Percentiles rank a stretch among this genome's conserved stretches.
Conservation (phyloP, 2,797 vertebrate genomes). For the Eupleurogrammus muticus region DNA sequence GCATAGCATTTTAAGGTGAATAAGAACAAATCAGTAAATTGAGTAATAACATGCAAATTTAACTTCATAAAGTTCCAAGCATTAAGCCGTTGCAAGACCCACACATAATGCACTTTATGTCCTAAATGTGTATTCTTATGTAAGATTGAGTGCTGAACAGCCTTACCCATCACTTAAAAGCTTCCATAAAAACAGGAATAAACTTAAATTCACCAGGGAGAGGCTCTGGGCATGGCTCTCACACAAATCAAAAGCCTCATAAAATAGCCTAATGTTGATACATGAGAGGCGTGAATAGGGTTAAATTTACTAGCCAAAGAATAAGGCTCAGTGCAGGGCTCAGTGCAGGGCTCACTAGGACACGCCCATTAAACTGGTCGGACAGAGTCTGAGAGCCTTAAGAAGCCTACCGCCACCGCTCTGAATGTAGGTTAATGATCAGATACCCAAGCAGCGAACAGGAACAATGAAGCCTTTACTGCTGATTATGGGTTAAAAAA, state of each 20-base stretch:
- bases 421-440: constrained; percentile 85
- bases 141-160: constrained; percentile 47
- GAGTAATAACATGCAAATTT: constrained; percentile 15
- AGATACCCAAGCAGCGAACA: constrained; percentile 71
- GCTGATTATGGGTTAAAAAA: constrained; percentile 75
- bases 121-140: constrained; percentile 57
- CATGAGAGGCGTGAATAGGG: constrained; percentile 37
- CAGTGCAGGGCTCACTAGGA: constrained; percentile 31
- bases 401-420: constrained; percentile 66
- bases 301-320: constrained; percentile 58
- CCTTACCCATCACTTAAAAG: constrained; percentile 60
- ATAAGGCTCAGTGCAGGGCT: constrained; percentile 30
- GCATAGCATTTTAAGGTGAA: not conserved
- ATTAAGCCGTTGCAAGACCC: constrained; percentile 40
- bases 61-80: constrained; percentile 49
- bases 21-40: constrained; percentile 1
- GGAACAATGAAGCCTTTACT: constrained; percentile 84
- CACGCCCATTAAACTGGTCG: constrained; percentile 51
- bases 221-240: constrained; percentile 19
- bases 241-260: constrained; percentile 58
- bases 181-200: constrained; percentile 56
- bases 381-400: constrained; percentile 57
- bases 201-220: constrained; percentile 47
- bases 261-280: constrained; percentile 56
- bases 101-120: constrained; percentile 45